phyloP scores from a whole-genome alignment of 2,113 vertebrate genomes.

The Morone chrysops region DNA sequence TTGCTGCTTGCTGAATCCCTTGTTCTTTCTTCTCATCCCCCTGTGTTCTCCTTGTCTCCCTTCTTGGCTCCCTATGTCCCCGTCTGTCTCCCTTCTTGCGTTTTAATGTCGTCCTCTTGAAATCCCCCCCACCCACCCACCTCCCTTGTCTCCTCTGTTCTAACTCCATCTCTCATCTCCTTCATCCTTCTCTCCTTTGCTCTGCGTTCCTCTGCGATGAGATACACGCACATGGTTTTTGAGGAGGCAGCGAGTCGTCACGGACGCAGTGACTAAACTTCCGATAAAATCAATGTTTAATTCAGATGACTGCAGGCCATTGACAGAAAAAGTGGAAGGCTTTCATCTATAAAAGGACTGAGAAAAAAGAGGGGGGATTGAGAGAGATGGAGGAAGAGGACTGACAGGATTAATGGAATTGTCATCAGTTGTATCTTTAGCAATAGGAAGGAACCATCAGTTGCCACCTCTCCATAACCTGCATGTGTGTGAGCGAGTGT shows the following conservation, averaged over 20 bases:
- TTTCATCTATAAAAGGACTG: conserved; percentile 86
- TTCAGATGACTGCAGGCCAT: conserved; percentile 87
- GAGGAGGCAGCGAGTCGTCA: conserved; percentile 65
- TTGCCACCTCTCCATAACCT: conserved; percentile 50
- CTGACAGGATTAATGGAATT: conserved; percentile 79
- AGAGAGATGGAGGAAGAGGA: conserved; percentile 65
- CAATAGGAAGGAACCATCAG: conserved; percentile 49
- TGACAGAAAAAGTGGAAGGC: conserved; percentile 84
- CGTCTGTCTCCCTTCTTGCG: conserved; percentile 64
- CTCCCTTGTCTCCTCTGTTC: conserved; percentile 36
- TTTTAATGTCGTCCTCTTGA: conserved; percentile 67
- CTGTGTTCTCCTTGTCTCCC: conserved; percentile 71
- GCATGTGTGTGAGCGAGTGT: conserved; percentile 18
- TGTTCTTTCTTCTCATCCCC: conserved; percentile 78
- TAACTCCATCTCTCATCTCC: conserved; percentile 60
- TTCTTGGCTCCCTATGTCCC: conserved; percentile 61
- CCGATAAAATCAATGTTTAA: conserved; percentile 88
- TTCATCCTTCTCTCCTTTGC: conserved; percentile 58
- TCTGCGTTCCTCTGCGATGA: conserved; percentile 46
- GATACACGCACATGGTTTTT: conserved; percentile 36
- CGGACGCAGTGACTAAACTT: conserved; percentile 79
- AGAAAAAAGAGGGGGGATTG: conserved; percentile 62
- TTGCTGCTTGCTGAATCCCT: conserved; percentile 77
- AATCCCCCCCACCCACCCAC: conserved; percentile 27
- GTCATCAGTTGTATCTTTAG: conserved; percentile 80